Evolutionary conservation across 2,888 invertebrate genomes (phyloP), one percentile per base, ranked within the genome.

Genomic region (Lasioglossum figueresi): DNA sequence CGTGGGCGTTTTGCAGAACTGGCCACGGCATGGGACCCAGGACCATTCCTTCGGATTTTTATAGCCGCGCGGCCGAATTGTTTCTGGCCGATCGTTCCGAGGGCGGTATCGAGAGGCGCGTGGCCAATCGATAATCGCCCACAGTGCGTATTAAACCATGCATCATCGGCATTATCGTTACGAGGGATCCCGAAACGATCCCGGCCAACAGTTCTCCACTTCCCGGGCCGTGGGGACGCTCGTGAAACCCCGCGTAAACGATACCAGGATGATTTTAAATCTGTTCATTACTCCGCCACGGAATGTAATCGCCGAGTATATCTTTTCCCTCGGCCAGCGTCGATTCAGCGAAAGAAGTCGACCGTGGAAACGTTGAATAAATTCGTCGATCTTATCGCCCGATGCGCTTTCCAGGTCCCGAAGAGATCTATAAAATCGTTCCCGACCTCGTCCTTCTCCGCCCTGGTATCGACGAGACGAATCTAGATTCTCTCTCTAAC

Each of bases 51-150:
- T 48, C 68, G 71, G 66, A 83, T 83, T 90, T 86, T 90, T 87
- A 86, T 83, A 84, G 80, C 68, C 76, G 66, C 77, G 52, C 81
- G 76, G 75, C 88, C 82, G 84, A 89, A 88, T 91, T 90, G 89
- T 91, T 90, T 90, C 83, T 76, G 77, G 83, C 79, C 59, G 83
- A 76, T 87, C 82, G 82, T 80, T 77, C 59, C 76, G 88, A 87
- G 83, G 91, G 86, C 88, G 91, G 90, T 82, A 89, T 92, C 91
- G 89, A 91, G 89, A 91, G 89, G 88, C 90, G 92, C 93, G 93
- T 93, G 90, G 88, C 93, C 89, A 93, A 93, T 93, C 91, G 93
- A 91, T 93, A 93, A 93, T 93, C 92, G 92, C 86, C 90, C 89
- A 88, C 86, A 81, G 85, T 76, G 83, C 80, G 86, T 87, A 86